phyloP scores from a whole-genome alignment of 2,797 vertebrate genomes.

The Octomys mimax region DNA sequence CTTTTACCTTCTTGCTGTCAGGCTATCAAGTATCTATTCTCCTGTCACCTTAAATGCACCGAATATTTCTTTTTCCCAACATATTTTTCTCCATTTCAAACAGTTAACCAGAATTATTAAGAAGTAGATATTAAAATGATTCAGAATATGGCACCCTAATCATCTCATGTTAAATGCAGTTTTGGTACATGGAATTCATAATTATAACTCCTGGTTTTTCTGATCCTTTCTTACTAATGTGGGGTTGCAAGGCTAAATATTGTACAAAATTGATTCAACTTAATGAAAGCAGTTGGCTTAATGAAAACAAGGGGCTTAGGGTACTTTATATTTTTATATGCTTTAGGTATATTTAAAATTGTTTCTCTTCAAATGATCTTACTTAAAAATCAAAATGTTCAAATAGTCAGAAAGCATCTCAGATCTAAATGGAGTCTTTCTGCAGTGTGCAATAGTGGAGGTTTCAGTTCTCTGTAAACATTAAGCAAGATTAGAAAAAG shows the following conservation, averaged over 20 bases:
- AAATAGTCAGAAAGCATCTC: conserved; percentile 6
- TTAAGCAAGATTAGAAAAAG: conserved; percentile 50
- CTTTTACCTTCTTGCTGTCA: not conserved
- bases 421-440: conserved; percentile 1
- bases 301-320: not conserved
- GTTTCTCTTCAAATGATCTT: not conserved
- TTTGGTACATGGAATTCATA: conserved; percentile 12
- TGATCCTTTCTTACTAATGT: not conserved
- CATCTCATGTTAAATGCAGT: not conserved
- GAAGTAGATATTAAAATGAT: not conserved
- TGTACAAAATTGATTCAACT: not conserved
- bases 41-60: not conserved
- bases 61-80: not conserved
- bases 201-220: not conserved
- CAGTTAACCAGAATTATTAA: conserved; percentile 33
- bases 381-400: conserved; percentile 46
- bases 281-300: not conserved
- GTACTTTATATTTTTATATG: conserved; percentile 22
- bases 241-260: not conserved
- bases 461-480: conserved; percentile 33
- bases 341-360: conserved; percentile 19
- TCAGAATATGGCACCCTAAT: not conserved
- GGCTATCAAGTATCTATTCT: not conserved
- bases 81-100: not conserved
- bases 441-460: not conserved